Evolutionary conservation across 2,888 invertebrate genomes (phyloP).

Genomic region (Teleogryllus oceanicus): DNA sequence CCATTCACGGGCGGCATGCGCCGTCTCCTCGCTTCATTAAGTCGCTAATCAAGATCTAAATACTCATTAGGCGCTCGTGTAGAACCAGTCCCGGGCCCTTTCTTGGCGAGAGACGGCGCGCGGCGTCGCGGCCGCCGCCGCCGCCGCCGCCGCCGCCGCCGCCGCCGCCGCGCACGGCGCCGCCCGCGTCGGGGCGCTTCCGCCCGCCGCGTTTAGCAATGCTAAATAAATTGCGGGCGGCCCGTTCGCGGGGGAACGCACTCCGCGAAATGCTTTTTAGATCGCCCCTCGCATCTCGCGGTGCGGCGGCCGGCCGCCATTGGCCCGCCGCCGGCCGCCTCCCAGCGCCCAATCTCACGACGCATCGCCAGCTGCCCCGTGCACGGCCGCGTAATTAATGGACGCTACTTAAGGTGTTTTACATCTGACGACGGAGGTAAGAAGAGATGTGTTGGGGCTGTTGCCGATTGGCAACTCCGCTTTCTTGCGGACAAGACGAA

Average conservation of each 20-base stretch:
- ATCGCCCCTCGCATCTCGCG: not conserved
- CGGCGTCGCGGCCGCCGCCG: not conserved
- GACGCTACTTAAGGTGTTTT: not conserved
- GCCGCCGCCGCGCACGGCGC: too few relatives aligned
- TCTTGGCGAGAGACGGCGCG: not conserved
- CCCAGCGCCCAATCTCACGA: not conserved
- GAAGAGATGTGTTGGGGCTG: not conserved
- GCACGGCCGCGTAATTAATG: not conserved
- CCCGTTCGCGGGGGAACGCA: not conserved
- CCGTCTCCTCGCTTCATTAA: conserved; percentile 9
- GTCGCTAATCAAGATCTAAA: conserved; percentile 18
- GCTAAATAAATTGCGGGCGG: not conserved
- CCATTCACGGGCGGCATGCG: not conserved
- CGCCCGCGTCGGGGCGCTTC: not conserved
- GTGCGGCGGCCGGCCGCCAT: too few relatives aligned
- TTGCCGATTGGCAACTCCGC: not conserved
- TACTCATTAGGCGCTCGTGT: conserved; percentile 10
- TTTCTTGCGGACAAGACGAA: not conserved
- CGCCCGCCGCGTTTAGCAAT: not conserved
- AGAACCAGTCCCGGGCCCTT: not conserved
- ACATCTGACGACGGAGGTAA: not conserved
- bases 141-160: too few relatives aligned
- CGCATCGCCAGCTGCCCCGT: not conserved
- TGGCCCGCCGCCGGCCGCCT: not conserved
- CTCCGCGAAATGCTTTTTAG: not conserved